phyloP scores from a whole-genome alignment of 2,113 vertebrate genomes.

The Hydrochoerus hydrochaeris region DNA sequence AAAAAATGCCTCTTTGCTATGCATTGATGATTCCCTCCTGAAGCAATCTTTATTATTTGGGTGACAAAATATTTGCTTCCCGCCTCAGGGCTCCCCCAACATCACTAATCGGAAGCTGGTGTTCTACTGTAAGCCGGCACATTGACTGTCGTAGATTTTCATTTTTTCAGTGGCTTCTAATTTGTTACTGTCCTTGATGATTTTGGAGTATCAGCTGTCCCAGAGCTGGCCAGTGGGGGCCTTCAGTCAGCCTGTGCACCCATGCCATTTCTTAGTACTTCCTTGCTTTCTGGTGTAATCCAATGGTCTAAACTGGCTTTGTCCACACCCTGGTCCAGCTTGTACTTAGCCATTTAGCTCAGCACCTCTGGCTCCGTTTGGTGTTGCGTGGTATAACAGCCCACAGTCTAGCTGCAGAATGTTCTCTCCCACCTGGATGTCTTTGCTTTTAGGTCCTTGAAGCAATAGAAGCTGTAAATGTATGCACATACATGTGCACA shows the following conservation, averaged over 20 bases:
- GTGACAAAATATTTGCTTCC: not conserved
- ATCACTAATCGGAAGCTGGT: not conserved
- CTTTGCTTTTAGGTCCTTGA: not conserved
- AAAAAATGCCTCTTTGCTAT: not conserved
- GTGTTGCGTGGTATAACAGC: not conserved
- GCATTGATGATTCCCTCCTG: not conserved
- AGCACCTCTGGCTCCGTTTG: not conserved
- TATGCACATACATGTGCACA: not conserved
- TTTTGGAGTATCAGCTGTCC: not conserved
- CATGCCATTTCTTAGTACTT: not conserved
- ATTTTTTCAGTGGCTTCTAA: not conserved
- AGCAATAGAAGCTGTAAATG: not conserved
- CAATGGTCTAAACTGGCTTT: not conserved
- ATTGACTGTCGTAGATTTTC: not conserved
- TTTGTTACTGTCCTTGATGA: not conserved
- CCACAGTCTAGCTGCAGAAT: not conserved
- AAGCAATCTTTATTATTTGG: not conserved
- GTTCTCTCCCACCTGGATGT: not conserved
- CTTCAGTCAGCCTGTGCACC: not conserved
- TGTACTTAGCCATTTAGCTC: not conserved
- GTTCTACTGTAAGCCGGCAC: not conserved
- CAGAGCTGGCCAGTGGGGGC: not conserved
- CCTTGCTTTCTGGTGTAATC: not conserved
- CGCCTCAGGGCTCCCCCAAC: not conserved
- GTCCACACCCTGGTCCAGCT: not conserved